Base-by-base conservation (phyloP, 1,140 invertebrate genomes). In the Chlorops oryzae region DNA sequence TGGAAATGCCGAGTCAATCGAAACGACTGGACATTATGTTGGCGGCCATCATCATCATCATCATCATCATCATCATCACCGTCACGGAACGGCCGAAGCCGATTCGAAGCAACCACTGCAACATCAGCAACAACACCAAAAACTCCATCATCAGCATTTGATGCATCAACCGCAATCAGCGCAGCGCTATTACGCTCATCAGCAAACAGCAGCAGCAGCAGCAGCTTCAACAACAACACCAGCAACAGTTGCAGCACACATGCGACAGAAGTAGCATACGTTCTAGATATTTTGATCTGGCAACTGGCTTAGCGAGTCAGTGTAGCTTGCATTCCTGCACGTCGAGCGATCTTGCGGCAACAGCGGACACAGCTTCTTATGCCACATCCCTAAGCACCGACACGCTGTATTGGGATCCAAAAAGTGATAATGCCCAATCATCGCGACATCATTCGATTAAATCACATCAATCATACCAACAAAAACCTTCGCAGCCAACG, bases 331-430 rank as follows among this genome's bases (percentile, higher is more conserved):
- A 88, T 59, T 88, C 86, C 0, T 87, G 86, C 55, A 85, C 85
- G 0, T 87, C 85, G 2, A 88, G 84, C 59, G 85, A 86, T 47
- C 69, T 83, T n/a, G 74, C 76, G 0, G 75, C 78, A 2, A n/a
- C n/a, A n/a, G 80, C 75, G 5, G 83, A 84, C 21, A 85, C 83
- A 35, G 83, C 84, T 2, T 88, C 85, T 20, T 90, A 89, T 57
- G 86, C 86, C 2, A 90, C 86, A 13, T 89, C 87, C 2, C 72
- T 89, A 1, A 90, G 87, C 59, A 90, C 86, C 2, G 88, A 90
- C 55, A 90, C 87, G 2, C 73, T 90, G 0, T 90, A 88, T 57
- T 90, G 87, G 86, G 86, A 90, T 57, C 79, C 79, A 23, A 75
- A 75, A 24, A 72, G 73, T 57, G 76, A 77, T 9, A 58, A 62